Conservation (phyloP, 37 sponge, comb jelly and placozoan genomes). For the Beroe ovata region DNA sequence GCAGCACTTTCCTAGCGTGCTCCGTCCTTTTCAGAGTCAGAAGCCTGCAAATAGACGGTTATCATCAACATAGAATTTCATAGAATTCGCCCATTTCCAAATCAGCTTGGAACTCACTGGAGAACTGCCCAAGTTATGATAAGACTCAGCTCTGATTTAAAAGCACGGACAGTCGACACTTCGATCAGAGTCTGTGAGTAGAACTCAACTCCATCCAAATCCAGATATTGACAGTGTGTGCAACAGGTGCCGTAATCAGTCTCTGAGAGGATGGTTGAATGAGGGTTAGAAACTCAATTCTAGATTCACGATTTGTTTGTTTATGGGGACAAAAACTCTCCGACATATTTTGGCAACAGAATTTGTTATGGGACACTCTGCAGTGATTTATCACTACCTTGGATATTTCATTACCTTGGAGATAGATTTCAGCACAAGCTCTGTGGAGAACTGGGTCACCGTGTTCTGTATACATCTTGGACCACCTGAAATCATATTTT, state of each 20-base stretch:
- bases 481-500: slow-evolving; percentile 54
- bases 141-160: slow-evolving; percentile 11
- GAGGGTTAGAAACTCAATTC: too few relatives aligned
- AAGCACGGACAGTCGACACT: slow-evolving; percentile 2
- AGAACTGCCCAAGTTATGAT: slow-evolving; percentile 53
- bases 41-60: neutral
- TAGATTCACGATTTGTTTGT: too few relatives aligned
- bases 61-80: too few relatives aligned
- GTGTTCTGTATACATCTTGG: slow-evolving; percentile 53
- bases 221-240: slow-evolving; percentile 59
- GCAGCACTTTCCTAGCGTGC: slow-evolving; percentile 3
- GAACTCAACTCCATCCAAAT: slow-evolving; percentile 61
- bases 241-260: slow-evolving; percentile 55
- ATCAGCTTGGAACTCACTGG: neutral
- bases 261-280: slow-evolving; percentile 25
- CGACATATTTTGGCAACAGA: too few relatives aligned
- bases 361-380: too few relatives aligned
- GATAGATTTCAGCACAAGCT: slow-evolving; percentile 48
- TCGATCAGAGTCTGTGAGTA: slow-evolving; percentile 55
- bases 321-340: too few relatives aligned
- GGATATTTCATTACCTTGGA: slow-evolving; percentile 16
- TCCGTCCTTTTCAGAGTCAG: slow-evolving; percentile 45
- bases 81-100: neutral
- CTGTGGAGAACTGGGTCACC: slow-evolving; percentile 35
- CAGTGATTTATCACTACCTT: too few relatives aligned